Percentiles rank a stretch among this genome's conserved stretches.
Conservation (phyloP, 2,113 vertebrate species). For the Corynorhinus townsendii region DNA sequence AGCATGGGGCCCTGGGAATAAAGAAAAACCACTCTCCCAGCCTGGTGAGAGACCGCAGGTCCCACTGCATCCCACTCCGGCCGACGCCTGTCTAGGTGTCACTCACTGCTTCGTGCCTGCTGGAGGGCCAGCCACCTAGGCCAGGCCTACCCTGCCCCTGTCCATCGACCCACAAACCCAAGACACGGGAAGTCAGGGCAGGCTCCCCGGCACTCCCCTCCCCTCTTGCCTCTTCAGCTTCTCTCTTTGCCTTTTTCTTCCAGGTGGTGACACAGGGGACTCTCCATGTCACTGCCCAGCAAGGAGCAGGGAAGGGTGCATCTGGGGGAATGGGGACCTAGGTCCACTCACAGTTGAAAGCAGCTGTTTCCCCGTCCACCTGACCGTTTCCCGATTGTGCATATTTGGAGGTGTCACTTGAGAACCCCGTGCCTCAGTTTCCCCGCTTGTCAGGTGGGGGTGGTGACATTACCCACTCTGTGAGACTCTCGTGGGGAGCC, state of each 20-base stretch:
- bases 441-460: not conserved
- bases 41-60: not conserved
- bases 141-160: no score
- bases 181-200: accelerated
- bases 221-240: not conserved
- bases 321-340: not conserved
- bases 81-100: not conserved
- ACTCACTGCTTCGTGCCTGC: accelerated
- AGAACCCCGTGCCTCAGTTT: not conserved
- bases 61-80: accelerated
- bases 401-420: not conserved
- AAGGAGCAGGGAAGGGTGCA: not conserved
- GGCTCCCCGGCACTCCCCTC: not conserved
- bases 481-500: not conserved
- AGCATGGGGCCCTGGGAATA: not conserved
- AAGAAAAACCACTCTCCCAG: not conserved
- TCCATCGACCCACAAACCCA: not conserved
- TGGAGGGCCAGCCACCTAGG: no score
- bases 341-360: not conserved
- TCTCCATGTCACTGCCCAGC: accelerated
- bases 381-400: not conserved
- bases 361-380: accelerated
- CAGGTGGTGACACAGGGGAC: not conserved
- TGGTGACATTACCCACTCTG: accelerated
- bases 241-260: not conserved